These are phyloP conservation scores for Alcis repandata DNA, from an alignment of 2,888 invertebrate species.

Conservation along the genomic window DNA sequence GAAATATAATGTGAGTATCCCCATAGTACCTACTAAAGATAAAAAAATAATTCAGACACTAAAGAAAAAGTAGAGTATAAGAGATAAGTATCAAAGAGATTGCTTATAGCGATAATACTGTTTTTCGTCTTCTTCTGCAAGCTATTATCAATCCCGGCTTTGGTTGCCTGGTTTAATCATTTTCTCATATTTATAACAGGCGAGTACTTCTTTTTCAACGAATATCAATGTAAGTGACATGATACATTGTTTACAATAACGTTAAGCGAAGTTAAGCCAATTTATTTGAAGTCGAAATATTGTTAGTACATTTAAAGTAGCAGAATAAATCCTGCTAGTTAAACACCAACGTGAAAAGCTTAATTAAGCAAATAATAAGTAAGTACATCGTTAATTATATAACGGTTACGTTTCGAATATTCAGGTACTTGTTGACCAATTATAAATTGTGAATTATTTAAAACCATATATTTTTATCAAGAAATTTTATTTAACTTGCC, in stretches of 20 bases:
- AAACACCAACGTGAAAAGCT: not conserved
- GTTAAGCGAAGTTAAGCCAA: not conserved
- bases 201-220: too few species aligned
- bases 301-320: not conserved
- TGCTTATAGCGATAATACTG: not conserved
- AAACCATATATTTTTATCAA: too few species aligned
- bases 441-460: not conserved
- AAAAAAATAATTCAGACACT: not conserved
- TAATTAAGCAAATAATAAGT: constrained; percentile 4
- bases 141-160: not conserved
- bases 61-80: not conserved
- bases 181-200: too few species aligned
- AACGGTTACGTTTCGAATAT: not conserved
- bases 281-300: constrained; percentile 1
- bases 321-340: not conserved
- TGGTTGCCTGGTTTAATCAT: too few species aligned
- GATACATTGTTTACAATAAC: not conserved
- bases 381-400: not conserved
- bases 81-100: constrained; percentile 1
- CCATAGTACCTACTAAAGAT: not conserved
- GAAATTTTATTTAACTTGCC: too few species aligned
- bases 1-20: not conserved
- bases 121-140: not conserved
- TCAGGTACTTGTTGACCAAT: not conserved
- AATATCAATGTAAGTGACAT: too few species aligned